phyloP scores from a whole-genome alignment of 2,888 invertebrate species.

The Drosophila barbarae region DNA sequence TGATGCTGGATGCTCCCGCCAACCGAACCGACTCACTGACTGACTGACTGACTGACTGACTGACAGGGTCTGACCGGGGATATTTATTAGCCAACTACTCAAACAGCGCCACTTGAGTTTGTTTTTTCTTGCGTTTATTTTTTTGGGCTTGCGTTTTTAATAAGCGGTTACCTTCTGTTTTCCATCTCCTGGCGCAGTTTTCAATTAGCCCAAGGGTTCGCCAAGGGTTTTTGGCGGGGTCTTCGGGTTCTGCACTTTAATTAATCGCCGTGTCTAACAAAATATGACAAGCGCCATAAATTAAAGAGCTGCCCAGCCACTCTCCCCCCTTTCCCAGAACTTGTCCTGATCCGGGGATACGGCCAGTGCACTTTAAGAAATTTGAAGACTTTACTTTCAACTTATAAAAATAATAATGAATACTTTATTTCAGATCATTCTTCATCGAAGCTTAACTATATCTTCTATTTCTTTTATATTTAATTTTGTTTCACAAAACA shows the following conservation, averaged over 20 bases:
- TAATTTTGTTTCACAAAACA: neutral
- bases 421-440: neutral
- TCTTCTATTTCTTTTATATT: neutral
- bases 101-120: constrained; percentile 62
- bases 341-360: constrained; percentile 26
- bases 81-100: constrained; percentile 69
- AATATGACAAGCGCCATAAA: constrained; percentile 76
- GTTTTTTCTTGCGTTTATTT: constrained; percentile 21
- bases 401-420: neutral
- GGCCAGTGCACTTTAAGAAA: neutral
- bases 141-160: constrained; percentile 61
- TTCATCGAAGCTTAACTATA: neutral
- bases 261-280: constrained; percentile 73
- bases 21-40: constrained; percentile 2
- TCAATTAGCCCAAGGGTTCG: constrained; percentile 60
- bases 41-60: constrained; percentile 21
- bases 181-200: constrained; percentile 56
- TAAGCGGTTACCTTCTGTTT: constrained; percentile 66
- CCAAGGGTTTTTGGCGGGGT: constrained; percentile 26
- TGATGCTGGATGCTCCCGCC: constrained; percentile 19
- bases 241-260: constrained; percentile 63
- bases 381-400: neutral
- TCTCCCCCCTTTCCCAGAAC: constrained; percentile 3
- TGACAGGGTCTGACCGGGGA: constrained; percentile 34
- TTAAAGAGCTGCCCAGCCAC: constrained; percentile 52